These are phyloP conservation scores for Rhopalosiphum nymphaeae DNA, from an alignment of 2,888 invertebrate species.

Conservation along the genomic window DNA sequence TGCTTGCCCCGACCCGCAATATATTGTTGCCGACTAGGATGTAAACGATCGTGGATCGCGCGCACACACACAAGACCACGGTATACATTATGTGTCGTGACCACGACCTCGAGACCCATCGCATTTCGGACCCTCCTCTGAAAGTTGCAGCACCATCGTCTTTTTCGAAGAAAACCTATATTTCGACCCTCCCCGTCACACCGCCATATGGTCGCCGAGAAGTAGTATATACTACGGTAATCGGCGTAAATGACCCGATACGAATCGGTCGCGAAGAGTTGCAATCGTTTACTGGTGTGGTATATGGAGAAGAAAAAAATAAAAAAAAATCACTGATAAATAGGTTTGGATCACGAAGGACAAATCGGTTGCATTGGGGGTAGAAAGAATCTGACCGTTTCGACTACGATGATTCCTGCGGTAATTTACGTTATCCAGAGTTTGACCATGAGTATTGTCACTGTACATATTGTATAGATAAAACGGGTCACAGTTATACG, in stretches of 20 bases:
- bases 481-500: neutral
- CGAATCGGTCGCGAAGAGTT: neutral
- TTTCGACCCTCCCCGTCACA: neutral
- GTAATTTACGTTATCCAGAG: neutral
- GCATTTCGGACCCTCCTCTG: neutral
- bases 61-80: neutral
- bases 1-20: neutral
- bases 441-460: neutral
- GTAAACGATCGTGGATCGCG: neutral
- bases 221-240: neutral
- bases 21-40: neutral
- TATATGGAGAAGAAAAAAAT: neutral
- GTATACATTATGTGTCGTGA: neutral
- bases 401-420: neutral
- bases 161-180: neutral
- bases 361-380: neutral
- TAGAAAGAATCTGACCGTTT: neutral
- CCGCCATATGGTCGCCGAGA: neutral
- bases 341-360: neutral
- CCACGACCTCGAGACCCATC: neutral
- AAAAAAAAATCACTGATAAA: neutral
- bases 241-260: neutral
- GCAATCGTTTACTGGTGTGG: neutral
- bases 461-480: neutral
- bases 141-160: neutral